Conservation (phyloP, 2,797 vertebrate species). For the Myotis vivesi region DNA sequence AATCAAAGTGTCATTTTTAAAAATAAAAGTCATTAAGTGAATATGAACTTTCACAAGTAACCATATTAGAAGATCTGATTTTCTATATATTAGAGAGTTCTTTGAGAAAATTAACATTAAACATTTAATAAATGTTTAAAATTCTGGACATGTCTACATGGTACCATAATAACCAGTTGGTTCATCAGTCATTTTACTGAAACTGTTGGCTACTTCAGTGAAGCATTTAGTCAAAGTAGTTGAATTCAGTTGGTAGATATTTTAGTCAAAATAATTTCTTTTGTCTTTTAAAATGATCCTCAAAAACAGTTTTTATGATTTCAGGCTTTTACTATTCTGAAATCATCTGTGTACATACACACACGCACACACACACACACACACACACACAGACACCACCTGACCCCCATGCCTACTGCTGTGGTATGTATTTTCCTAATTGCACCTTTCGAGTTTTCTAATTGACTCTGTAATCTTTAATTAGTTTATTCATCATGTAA, state of each 20-base stretch:
- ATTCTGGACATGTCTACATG: not conserved
- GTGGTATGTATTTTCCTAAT: not conserved
- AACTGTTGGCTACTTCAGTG: not conserved
- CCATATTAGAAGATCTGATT: conserved; percentile 61
- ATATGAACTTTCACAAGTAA: conserved; percentile 62
- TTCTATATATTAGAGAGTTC: conserved; percentile 63
- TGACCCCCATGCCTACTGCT: not conserved
- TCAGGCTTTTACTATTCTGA: not conserved
- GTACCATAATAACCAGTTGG: conserved; percentile 1
- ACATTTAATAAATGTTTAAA: conserved; percentile 67
- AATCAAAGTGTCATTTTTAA: conserved; percentile 64
- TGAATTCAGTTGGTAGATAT: conserved; percentile 8
- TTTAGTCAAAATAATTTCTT: not conserved
- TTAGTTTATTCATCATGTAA: conserved; percentile 11
- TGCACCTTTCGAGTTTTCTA: not conserved
- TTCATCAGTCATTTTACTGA: conserved; percentile 34
- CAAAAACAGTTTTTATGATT: not conserved
- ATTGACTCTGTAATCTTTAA: not conserved
- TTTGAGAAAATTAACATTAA: conserved; percentile 54
- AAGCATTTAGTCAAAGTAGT: conserved; percentile 51
- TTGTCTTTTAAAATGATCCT: conserved; percentile 25
- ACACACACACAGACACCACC: not conserved
- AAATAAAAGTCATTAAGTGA: conserved; percentile 66
- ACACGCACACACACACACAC: not conserved
- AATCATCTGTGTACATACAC: not conserved